These are phyloP conservation scores for Polyommatus iphigenia DNA, from an alignment of 2,888 invertebrate species.

Conservation along the genomic window DNA sequence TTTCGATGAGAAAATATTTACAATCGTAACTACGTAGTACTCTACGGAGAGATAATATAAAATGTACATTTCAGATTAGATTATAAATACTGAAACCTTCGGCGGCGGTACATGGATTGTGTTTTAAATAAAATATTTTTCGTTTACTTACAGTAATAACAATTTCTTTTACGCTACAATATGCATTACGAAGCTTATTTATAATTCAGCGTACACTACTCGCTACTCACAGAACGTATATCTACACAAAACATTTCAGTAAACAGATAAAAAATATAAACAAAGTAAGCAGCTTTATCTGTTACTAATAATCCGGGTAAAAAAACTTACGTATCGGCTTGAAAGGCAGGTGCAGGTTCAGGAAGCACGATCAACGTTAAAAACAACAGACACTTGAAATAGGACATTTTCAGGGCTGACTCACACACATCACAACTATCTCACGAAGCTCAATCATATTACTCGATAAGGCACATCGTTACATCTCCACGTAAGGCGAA, in stretches of 20 bases:
- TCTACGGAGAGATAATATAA: background rate
- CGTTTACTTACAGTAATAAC: background rate
- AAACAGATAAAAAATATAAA: background rate
- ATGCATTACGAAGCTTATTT: too few species aligned
- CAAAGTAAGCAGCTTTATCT: background rate
- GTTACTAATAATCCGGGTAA: background rate
- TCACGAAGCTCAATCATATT: slow-evolving; percentile 51
- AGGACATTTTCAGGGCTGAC: slow-evolving; percentile 57
- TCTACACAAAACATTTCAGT: background rate
- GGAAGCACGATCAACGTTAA: slow-evolving; percentile 60
- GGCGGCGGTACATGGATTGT: background rate
- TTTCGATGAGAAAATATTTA: background rate
- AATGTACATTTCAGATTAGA: slow-evolving; percentile 1
- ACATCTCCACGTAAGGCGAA: slow-evolving; percentile 39
- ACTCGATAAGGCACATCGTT: slow-evolving; percentile 72
- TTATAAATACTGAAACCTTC: background rate
- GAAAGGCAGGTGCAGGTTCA: slow-evolving; percentile 63
- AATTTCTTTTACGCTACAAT: too few species aligned
- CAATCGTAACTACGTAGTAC: background rate
- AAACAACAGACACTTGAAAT: slow-evolving; percentile 54
- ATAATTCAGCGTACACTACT: background rate
- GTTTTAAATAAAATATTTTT: background rate
- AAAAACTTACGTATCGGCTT: slow-evolving; percentile 44
- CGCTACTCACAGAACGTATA: background rate
- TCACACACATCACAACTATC: slow-evolving; percentile 53